Base-by-base conservation (phyloP, 1,140 invertebrate species). In the Drosophila pseudoananassae region DNA sequence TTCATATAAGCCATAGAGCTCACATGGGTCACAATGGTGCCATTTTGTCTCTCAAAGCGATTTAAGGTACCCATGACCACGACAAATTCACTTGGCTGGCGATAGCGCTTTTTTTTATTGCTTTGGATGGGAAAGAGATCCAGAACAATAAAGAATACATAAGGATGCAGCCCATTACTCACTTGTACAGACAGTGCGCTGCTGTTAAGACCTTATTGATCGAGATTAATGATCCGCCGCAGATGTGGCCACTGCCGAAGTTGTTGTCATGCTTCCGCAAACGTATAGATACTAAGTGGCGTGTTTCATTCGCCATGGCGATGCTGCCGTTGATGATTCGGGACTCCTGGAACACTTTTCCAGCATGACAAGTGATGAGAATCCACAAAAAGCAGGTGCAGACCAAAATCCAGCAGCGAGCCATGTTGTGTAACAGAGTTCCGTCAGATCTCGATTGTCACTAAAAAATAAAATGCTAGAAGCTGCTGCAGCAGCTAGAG, bases 181-280 rank as follows among this genome's bases (percentile, higher is more conserved):
- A 91, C 90, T 91, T 83, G 73, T 83, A 91, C 15, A 93, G 87
- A 29, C 93, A 93, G 60, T 94, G 91, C 50, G 93, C 92, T 7
- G 94, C 93, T 23, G 92, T 93, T 2, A 93, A 57, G 3, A 93
- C 80, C 63, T 90, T 92, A 17, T 83, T 81, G 6, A 83, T 68
- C 3, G 78, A 87, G 23, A 93, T 92, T 2, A 92, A 52, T 0
- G 90, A 73, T 2, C 92, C 92, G 1, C 92, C 92, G 49, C 92
- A 92, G 7, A 91, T 91, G 58, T 91, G 91, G 3, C 91, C 91
- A 23, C 50, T 90, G 2, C 91, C 91, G 45, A 91, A 91, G 40
- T 72, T 77, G 3, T 54, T 70, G 27, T 91, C 90, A 36, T 80
- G 63, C 25, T 53, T 52, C 8, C 57, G 69, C n/a, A 91, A 57